Base-by-base conservation (phyloP, 2,888 invertebrate genomes). In the Epistrophe grossulariae region DNA sequence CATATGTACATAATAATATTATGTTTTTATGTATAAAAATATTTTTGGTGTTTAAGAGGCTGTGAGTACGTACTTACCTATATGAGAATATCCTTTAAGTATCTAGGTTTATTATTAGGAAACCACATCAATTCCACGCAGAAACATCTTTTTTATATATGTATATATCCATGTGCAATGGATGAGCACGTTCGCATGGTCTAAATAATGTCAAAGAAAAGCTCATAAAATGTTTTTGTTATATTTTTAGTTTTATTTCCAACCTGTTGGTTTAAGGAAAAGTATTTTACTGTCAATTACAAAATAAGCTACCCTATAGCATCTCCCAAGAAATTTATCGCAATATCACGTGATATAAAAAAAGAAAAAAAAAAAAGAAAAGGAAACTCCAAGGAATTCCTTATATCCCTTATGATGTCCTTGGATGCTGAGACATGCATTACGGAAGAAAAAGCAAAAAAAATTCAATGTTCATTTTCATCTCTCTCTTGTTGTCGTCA, bases 171-270 rank as follows among this genome's bases (percentile, higher is more conserved):
- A 7, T 28, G 24, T 43, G 19, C 24, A 9, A 35, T 31, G 28
- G 15, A 35, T 35, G 35, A 68, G 50, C 68, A 68, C 68, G 68
- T 68, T 50, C 19, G n/a, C n/a, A 38, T 35, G 50, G 38, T 15
- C 35, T 50, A 45, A 68, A 50, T 4, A 24, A 68, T 50, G 50
- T 68, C 68, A 68, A 50, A 62, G 38, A 62, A 62, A 48, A 50
- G 15, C 8, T 50, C 66, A 66, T 66, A 48, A 66, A 66, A 38
- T 24, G 68, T 19, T 19, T 66, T 45, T n/a, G 8, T 15, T 43
- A 31, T 50, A 13, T 15, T n/a, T 68, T 68, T 68, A 48, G 28
- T 66, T 68, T 48, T 50, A 50, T 68, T 68, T 38, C 68, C 38
- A 50, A 68, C 68, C 38, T 68, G 68, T 68, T 50, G 68, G 11